Evolutionary conservation across 2,888 invertebrate species (phyloP).

Genomic region (Synanthedon myopaeformis): DNA sequence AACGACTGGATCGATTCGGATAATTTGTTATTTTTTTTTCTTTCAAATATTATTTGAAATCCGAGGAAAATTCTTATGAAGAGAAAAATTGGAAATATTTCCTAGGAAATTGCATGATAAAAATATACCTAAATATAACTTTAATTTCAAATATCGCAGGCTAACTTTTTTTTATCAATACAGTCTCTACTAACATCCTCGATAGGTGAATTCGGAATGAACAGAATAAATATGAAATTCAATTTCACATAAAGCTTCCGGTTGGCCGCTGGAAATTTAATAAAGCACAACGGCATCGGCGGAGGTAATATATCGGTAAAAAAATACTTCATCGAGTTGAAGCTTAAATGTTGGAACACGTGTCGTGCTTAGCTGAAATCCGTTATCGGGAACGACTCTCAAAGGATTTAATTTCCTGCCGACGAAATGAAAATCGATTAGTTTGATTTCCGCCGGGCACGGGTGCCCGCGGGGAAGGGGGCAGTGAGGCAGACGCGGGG

Average conservation of each 20-base stretch:
- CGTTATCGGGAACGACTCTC: constrained; percentile 61
- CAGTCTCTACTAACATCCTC: background rate
- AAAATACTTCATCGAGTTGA: constrained; percentile 10
- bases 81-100: too few relatives aligned
- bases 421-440: constrained; percentile 68
- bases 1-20: too few relatives aligned
- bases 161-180: too few relatives aligned
- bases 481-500: constrained; percentile 11
- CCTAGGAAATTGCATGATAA: too few relatives aligned
- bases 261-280: constrained; percentile 22
- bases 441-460: constrained; percentile 61
- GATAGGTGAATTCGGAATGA: constrained; percentile 12
- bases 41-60: too few relatives aligned
- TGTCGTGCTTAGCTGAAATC: constrained; percentile 62
- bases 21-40: too few relatives aligned
- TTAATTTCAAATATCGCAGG: too few relatives aligned
- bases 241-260: constrained; percentile 18
- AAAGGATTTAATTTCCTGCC: constrained; percentile 71
- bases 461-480: constrained; percentile 24
- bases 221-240: constrained; percentile 21
- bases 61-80: too few relatives aligned
- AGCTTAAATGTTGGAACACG: constrained; percentile 39
- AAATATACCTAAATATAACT: too few relatives aligned
- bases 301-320: constrained; percentile 21
- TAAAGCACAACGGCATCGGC: constrained; percentile 15